Base-by-base conservation (phyloP, 2,888 invertebrate species). In the Morinoia aosen region DNA sequence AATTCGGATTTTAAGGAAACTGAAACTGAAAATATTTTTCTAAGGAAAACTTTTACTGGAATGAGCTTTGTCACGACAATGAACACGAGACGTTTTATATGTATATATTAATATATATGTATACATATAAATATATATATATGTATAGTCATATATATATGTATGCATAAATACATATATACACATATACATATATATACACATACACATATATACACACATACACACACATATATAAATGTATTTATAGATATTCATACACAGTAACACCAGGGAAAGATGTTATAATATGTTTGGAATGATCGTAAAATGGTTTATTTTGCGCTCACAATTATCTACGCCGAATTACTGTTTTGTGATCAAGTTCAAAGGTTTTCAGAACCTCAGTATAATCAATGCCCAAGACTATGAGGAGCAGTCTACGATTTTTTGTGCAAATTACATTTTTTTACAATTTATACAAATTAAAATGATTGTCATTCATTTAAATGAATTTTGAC, bases 21-120 rank as follows among this genome's bases (percentile, higher is more conserved):
- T 93, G 58, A 93, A 93, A 93, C 93, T 10, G 93, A 93, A 57
- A 57, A 39, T 93, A 57, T 33, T 93, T 93, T 93, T 93, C 93
- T 93, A 93, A 93, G 93, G 93, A 93, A 93, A 93, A 93, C 93
- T 57, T 93, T 93, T 93, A 93, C 93, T 93, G 93, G 93, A 93
- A 93, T 93, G 93, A 93, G 93, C 93, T 93, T 93, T 93, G 90
- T 93, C 58, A 93, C 93, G 57, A 93, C 93, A 93, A 93, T 93
- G 93, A 93, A 93, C 93, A 93, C 93, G 25, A 58, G 93, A 93
- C 93, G 56, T 57, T 93, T 12, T 93, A 58, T 93, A 58, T 93
- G 33, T 93, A n/a, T 93, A 93, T 91, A 91, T 48, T 48, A 48
- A 48, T 48, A 48, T 48, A 48, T 48, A 48, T 48, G 48, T 76